phyloP scores from a whole-genome alignment of 92 coral and sea anemone species.

The Phenganax subtilis region DNA sequence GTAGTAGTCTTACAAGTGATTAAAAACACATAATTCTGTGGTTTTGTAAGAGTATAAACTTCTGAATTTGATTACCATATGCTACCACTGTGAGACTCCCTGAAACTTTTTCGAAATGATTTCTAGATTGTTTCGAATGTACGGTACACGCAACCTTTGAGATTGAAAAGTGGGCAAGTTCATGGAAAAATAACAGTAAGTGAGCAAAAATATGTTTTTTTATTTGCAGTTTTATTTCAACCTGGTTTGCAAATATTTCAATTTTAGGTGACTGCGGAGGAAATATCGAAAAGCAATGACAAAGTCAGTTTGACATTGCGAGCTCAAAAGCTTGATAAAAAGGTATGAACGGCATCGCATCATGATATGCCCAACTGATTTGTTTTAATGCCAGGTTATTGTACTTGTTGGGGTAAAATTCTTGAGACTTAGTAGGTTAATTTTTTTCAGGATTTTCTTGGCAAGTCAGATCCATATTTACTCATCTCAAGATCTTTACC shows the following conservation, averaged over 20 bases:
- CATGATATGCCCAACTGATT: not conserved
- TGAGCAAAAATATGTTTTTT: not conserved
- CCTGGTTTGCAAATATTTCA: not conserved
- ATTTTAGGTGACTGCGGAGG: slow-evolving; percentile 82
- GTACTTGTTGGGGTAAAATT: not conserved
- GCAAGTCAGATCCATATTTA: slow-evolving; percentile 85
- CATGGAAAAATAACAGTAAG: slow-evolving; percentile 89
- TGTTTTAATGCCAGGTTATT: not conserved
- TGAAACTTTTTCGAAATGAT: too few species aligned
- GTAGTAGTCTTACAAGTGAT: too few species aligned
- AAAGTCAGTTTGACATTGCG: slow-evolving; percentile 64
- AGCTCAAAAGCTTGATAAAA: slow-evolving; percentile 83
- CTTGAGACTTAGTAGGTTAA: not conserved
- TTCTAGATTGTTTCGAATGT: slow-evolving; percentile 84
- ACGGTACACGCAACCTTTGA: slow-evolving; percentile 65
- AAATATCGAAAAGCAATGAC: slow-evolving; percentile 78
- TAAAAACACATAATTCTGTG: too few species aligned
- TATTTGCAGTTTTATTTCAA: not conserved
- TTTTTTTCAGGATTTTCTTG: slow-evolving; percentile 65
- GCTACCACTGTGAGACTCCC: not conserved
- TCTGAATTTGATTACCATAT: not conserved
- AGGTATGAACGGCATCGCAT: slow-evolving; percentile 46
- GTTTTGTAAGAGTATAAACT: not conserved
- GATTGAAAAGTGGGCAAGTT: slow-evolving; percentile 67
- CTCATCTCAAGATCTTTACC: slow-evolving; percentile 62